These are phyloP conservation scores for Pedionomus torquatus DNA, from an alignment of 2,113 vertebrate species.

Conservation along the genomic window DNA sequence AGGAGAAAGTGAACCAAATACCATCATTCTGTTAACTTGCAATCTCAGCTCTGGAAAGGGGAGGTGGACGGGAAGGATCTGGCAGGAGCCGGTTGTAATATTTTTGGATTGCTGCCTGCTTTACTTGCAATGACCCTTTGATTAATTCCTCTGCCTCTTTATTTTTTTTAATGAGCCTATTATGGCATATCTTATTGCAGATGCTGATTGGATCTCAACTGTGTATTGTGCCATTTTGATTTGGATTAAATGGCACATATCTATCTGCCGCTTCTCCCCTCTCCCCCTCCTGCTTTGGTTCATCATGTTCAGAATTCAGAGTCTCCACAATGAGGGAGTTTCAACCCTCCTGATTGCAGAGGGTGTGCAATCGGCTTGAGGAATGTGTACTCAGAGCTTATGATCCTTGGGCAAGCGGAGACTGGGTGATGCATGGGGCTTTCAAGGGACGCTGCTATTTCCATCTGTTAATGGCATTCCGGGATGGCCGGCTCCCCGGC, in stretches of 20 bases:
- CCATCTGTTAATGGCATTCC: constrained; percentile 77
- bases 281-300: constrained; percentile 54
- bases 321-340: constrained; percentile 61
- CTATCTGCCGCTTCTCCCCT: constrained; percentile 63
- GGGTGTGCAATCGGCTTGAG: constrained; percentile 78
- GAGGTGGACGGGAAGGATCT: neutral
- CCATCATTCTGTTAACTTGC: neutral
- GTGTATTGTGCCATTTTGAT: constrained; percentile 70
- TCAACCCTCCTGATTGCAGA: constrained; percentile 73
- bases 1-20: constrained; percentile 8
- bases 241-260: constrained; percentile 76
- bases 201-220: constrained; percentile 70
- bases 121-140: constrained; percentile 54
- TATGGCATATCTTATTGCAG: constrained; percentile 57
- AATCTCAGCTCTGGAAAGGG: constrained; percentile 3
- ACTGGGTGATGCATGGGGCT: constrained; percentile 79
- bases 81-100: neutral
- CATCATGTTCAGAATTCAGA: constrained; percentile 72
- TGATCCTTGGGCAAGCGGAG: constrained; percentile 72
- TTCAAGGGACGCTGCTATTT: constrained; percentile 73
- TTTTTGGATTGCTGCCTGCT: constrained; percentile 57
- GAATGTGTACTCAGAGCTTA: constrained; percentile 81
- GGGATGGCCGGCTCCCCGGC: constrained; percentile 55
- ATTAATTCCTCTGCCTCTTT: constrained; percentile 61
- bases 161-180: constrained; percentile 71